Percentiles rank a stretch among this genome's conserved stretches.
Conservation (phyloP, 2,888 invertebrate genomes). For the Orchestes rusci region DNA sequence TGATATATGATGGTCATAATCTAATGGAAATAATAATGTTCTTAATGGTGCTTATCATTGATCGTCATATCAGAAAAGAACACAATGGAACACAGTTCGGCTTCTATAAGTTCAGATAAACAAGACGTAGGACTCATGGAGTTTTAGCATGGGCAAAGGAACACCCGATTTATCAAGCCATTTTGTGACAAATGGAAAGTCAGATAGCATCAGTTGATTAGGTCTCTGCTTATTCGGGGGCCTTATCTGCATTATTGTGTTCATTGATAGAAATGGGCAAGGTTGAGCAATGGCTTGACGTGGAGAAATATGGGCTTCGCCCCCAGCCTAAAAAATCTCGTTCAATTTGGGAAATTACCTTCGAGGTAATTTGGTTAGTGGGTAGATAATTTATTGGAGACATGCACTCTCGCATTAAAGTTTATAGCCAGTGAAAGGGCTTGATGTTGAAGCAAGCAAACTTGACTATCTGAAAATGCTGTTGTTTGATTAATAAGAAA, state of each 20-base stretch:
- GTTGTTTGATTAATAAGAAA: too few species aligned
- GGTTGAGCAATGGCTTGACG: slow-evolving; percentile 12
- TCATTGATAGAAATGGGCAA: slow-evolving; percentile 19
- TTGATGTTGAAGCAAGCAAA: too few species aligned
- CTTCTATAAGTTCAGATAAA: slow-evolving; percentile 16
- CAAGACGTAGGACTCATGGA: slow-evolving; percentile 7
- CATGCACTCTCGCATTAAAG: too few species aligned
- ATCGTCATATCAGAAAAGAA: slow-evolving; percentile 15
- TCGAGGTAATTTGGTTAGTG: too few species aligned
- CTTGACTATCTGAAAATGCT: too few species aligned
- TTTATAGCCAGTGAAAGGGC: too few species aligned
- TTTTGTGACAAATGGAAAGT: slow-evolving; percentile 19
- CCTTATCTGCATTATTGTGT: slow-evolving; percentile 17
- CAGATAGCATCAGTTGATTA: slow-evolving; percentile 18
- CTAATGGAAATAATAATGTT: slow-evolving; percentile 20
- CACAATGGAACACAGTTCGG: slow-evolving; percentile 18
- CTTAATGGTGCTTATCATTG: slow-evolving; percentile 19
- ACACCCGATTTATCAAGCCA: background rate
- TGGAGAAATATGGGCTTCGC: slow-evolving; percentile 15
- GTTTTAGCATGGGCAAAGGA: too few species aligned
- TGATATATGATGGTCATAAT: too few species aligned
- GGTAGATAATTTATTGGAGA: too few species aligned
- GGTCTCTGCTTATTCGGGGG: slow-evolving; percentile 14
- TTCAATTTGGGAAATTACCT: slow-evolving; percentile 12
- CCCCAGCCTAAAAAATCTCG: slow-evolving; percentile 9